A percentile compares a stretch with the other conserved stretches of the same genome.
Conservation (phyloP, 2,888 invertebrate genomes). For the Netelia fuscicornis region DNA sequence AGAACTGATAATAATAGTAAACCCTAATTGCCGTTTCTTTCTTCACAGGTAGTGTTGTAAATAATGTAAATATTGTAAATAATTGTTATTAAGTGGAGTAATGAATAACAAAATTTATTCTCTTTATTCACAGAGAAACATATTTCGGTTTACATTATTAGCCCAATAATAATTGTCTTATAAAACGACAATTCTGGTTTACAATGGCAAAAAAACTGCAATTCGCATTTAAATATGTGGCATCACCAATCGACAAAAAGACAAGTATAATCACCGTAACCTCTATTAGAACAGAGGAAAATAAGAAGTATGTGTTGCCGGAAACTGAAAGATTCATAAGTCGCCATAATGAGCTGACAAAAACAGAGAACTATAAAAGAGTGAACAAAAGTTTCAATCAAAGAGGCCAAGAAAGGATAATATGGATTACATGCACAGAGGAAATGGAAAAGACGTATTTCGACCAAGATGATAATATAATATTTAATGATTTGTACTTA, state of each 20-base stretch:
- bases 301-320: constrained; percentile 59
- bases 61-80: not conserved
- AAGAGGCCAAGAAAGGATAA: constrained; percentile 65
- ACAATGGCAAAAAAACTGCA: constrained; percentile 42
- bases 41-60: not conserved
- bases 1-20: not conserved
- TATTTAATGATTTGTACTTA: constrained; percentile 67
- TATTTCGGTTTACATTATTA: constrained; percentile 23
- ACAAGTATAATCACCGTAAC: constrained; percentile 61
- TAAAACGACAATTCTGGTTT: constrained; percentile 51
- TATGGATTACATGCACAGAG: constrained; percentile 69
- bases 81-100: not conserved
- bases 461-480: constrained; percentile 67
- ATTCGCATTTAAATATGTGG: constrained; percentile 61
- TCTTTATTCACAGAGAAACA: constrained; percentile 50
- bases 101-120: constrained; percentile 32
- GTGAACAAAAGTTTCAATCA: constrained; percentile 66
- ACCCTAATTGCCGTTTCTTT: constrained; percentile 16
- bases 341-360: constrained; percentile 59
- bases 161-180: not conserved
- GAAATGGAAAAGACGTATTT: constrained; percentile 65
- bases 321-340: constrained; percentile 47
- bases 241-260: constrained; percentile 63
- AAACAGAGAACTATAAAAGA: constrained; percentile 66
- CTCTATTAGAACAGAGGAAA: constrained; percentile 65